Evolutionary conservation across 2,113 vertebrate species (phyloP).

Genomic region (Micronycteris hirsuta): DNA sequence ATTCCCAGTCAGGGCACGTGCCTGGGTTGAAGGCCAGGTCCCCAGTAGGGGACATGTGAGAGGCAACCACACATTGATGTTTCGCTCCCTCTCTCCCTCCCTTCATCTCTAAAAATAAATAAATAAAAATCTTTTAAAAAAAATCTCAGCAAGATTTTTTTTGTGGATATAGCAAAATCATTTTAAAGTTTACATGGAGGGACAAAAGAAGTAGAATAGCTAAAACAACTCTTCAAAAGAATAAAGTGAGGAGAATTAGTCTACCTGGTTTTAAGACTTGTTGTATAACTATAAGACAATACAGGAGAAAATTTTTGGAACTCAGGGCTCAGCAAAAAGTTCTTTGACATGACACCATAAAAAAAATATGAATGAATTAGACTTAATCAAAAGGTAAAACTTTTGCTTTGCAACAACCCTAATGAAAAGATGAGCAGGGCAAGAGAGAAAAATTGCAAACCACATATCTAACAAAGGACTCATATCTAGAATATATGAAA

Average conservation of each 20-base stretch:
- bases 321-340: background rate
- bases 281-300: background rate
- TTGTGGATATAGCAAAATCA: background rate
- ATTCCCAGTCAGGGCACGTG: too few species aligned
- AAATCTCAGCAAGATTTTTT: background rate
- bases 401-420: background rate
- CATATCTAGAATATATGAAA: background rate
- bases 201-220: background rate
- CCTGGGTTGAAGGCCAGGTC: too few species aligned
- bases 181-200: background rate
- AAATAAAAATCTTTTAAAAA: too few species aligned
- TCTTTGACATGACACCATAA: background rate
- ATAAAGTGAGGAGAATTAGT: background rate
- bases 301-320: background rate
- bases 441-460: background rate
- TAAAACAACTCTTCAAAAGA: background rate
- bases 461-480: background rate
- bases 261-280: background rate
- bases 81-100: too few species aligned
- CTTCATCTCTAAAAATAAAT: too few species aligned
- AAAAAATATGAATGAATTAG: background rate
- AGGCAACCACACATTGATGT: too few species aligned
- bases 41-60: too few species aligned
- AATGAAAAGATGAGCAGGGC: background rate
- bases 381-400: background rate